phyloP scores from a whole-genome alignment of 2,797 vertebrate genomes.

The Neosilurus mollespiculum region DNA sequence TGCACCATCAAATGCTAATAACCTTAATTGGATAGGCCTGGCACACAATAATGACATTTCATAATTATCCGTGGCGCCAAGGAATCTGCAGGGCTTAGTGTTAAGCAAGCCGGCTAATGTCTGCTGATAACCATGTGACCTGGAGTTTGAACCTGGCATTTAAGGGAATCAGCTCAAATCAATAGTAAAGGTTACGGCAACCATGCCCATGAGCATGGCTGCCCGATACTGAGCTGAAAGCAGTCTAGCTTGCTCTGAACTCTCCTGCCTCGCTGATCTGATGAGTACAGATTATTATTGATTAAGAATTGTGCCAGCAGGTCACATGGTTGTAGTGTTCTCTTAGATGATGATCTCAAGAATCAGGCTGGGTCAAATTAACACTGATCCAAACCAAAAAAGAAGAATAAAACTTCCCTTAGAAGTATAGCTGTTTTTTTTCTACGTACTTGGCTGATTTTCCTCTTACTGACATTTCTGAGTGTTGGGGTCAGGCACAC shows the following conservation, averaged over 20 bases:
- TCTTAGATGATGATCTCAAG: conserved; percentile 15
- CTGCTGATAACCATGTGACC: conserved; percentile 42
- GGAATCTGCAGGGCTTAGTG: conserved; percentile 53
- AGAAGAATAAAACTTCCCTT: neutral
- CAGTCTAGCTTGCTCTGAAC: conserved; percentile 18
- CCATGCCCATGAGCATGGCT: conserved; percentile 30
- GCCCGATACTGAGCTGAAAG: conserved; percentile 27
- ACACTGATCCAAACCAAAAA: conserved; percentile 5
- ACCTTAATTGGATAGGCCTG: conserved; percentile 62
- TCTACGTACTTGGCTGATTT: neutral
- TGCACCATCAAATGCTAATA: conserved; percentile 59
- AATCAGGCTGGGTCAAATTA: conserved; percentile 24
- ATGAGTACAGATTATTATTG: conserved; percentile 18
- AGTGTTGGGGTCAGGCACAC: neutral
- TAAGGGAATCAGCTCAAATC: conserved; percentile 53
- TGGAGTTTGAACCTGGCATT: conserved; percentile 52
- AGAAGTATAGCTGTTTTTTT: neutral
- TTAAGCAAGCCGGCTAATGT: conserved; percentile 58
- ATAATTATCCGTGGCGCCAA: conserved; percentile 62
- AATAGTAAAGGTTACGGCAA: conserved; percentile 52
- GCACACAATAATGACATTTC: conserved; percentile 59
- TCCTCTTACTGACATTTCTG: neutral
- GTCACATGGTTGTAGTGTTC: neutral
- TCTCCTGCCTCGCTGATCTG: conserved; percentile 10
- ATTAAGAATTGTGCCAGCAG: conserved; percentile 32